phyloP scores from a whole-genome alignment of 2,888 invertebrate species.

The Cryptops parisi region DNA sequence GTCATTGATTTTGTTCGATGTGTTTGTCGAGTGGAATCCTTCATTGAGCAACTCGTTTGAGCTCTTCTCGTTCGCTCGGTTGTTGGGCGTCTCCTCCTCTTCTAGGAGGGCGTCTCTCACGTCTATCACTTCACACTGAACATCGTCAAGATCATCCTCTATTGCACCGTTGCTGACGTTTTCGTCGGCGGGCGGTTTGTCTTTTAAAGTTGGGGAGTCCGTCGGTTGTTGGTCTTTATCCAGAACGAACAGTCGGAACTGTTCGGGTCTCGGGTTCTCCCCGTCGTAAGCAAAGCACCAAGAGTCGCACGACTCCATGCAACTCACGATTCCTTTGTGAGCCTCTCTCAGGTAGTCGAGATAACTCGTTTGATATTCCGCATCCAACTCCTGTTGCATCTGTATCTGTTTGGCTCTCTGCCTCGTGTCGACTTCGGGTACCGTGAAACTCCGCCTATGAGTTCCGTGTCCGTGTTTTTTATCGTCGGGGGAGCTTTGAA shows the following conservation, averaged over 20 bases:
- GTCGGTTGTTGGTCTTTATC: not conserved
- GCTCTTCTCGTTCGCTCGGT: not conserved
- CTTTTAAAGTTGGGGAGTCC: not conserved
- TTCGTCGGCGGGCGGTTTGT: not conserved
- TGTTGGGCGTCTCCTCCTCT: not conserved
- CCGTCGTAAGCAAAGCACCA: conserved; percentile 74
- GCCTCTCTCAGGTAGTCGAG: conserved; percentile 64
- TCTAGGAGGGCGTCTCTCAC: not conserved
- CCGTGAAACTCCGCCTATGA: conserved; percentile 49
- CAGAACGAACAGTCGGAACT: not conserved
- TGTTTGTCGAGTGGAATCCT: not conserved
- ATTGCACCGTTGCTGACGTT: not conserved
- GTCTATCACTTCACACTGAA: too few species aligned
- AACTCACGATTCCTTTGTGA: conserved; percentile 55
- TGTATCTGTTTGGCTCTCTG: not conserved
- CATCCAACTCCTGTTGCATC: too few species aligned
- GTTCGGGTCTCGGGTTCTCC: conserved; percentile 33
- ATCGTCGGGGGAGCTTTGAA: conserved; percentile 1
- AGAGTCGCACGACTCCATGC: conserved; percentile 53
- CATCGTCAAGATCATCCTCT: too few species aligned
- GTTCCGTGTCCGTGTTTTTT: conserved; percentile 53
- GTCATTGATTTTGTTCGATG: too few species aligned
- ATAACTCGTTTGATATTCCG: conserved; percentile 28
- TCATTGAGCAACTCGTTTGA: not conserved
- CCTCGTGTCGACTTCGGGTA: conserved; percentile 3